These are phyloP conservation scores for Sciurus niger DNA, from an alignment of 2,113 vertebrate genomes.

Conservation along the genomic window DNA sequence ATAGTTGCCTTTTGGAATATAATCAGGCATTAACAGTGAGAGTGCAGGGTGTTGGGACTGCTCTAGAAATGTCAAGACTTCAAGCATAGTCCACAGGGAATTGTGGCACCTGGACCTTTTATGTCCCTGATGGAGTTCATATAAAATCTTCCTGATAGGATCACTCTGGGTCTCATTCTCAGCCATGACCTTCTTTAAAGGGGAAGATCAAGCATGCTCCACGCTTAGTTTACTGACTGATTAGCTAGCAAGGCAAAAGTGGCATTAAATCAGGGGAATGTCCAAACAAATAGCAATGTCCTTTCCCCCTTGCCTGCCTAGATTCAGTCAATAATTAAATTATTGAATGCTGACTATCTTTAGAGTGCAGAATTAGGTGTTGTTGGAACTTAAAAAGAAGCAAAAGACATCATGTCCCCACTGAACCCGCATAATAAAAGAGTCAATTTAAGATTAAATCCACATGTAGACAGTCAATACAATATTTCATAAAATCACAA, in stretches of 20 bases:
- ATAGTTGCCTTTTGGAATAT: background rate
- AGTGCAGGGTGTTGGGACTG: background rate
- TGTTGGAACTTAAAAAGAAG: constrained; percentile 4
- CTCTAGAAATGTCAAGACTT: background rate
- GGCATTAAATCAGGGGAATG: constrained; percentile 66
- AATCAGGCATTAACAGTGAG: background rate
- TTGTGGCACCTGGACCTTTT: background rate
- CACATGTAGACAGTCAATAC: background rate
- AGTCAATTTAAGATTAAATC: constrained; percentile 3
- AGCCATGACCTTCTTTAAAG: constrained; percentile 29
- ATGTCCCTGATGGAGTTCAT: background rate
- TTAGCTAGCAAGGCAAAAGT: constrained; percentile 61
- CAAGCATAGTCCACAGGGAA: background rate
- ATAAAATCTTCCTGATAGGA: background rate
- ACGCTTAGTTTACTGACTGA: constrained; percentile 40
- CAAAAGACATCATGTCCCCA: background rate
- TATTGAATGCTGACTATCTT: constrained; percentile 55
- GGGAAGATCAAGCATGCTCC: background rate
- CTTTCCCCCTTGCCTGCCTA: background rate
- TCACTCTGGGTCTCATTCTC: constrained; percentile 39
- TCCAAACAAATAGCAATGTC: constrained; percentile 43
- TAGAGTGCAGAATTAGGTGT: constrained; percentile 31
- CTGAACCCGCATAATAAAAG: background rate
- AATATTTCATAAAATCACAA: constrained; percentile 10
- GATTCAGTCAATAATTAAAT: constrained; percentile 60